Conservation (phyloP, 2,113 vertebrate genomes). For the Hiodon tergisus region DNA sequence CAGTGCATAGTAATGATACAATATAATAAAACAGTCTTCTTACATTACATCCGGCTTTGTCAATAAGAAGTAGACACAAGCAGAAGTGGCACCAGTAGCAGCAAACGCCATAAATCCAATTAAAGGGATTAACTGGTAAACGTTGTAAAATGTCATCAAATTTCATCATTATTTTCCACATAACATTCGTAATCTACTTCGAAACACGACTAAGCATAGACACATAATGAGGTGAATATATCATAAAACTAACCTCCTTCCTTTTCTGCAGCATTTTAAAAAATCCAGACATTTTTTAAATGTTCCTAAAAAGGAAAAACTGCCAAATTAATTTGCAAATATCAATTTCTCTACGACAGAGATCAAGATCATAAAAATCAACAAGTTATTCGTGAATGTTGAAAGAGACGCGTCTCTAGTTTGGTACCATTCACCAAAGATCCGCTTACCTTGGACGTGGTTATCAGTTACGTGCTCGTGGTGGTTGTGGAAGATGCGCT, state of each 20-base stretch:
- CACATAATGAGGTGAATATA: neutral
- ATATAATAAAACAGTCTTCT: conserved; percentile 43
- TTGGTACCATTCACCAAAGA: neutral
- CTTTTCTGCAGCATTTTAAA: conserved; percentile 61
- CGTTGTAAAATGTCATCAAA: neutral
- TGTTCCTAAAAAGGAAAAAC: neutral
- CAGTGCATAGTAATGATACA: neutral
- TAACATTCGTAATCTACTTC: neutral
- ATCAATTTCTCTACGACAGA: neutral
- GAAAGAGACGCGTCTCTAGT: neutral
- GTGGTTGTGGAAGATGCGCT: conserved; percentile 21
- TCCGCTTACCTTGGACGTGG: neutral
- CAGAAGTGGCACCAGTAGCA: conserved; percentile 49
- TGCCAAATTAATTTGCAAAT: neutral
- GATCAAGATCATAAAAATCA: too few species aligned
- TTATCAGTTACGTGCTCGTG: neutral
- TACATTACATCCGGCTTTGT: conserved; percentile 80
- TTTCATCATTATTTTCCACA: neutral
- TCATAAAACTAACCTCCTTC: conserved; percentile 66
- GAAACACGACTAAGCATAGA: neutral
- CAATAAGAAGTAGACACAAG: conserved; percentile 61
- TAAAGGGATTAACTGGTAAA: conserved; percentile 78
- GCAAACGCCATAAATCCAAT: conserved; percentile 54
- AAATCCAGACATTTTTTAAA: conserved; percentile 51
- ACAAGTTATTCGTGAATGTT: neutral